Evolutionary conservation across 2,888 invertebrate species (phyloP).

Genomic region (Microctonus hyperodae): DNA sequence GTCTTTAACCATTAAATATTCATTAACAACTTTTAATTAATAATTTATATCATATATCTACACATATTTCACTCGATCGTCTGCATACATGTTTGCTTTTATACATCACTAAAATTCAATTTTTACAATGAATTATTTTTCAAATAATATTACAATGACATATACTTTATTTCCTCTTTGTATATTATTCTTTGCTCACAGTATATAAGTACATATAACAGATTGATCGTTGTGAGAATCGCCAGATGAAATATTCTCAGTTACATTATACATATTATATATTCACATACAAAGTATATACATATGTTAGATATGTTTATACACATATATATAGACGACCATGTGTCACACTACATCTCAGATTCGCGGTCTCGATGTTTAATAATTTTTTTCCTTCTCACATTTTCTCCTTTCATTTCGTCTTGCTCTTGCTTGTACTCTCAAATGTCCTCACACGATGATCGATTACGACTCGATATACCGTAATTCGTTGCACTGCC

Average conservation of each 20-base stretch:
- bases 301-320: neutral
- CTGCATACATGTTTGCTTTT: no score
- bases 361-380: constrained; percentile 27
- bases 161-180: no score
- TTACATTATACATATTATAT: constrained; percentile 20
- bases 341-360: constrained; percentile 22
- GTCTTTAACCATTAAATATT: neutral
- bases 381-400: neutral
- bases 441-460: constrained; percentile 18
- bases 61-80: neutral
- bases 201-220: no score
- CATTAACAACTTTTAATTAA: constrained; percentile 4
- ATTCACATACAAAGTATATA: no score
- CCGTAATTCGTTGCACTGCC: neutral
- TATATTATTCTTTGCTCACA: no score
- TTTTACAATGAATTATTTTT: no score
- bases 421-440: neutral
- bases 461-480: constrained; percentile 14
- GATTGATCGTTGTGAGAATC: constrained; percentile 29
- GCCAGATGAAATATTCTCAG: constrained; percentile 25
- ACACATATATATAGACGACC: neutral
- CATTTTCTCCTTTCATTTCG: neutral
- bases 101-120: no score
- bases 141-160: no score
- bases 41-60: neutral